Evolutionary conservation across 2,113 vertebrate species (phyloP).

Genomic region (Scopus umbretta): DNA sequence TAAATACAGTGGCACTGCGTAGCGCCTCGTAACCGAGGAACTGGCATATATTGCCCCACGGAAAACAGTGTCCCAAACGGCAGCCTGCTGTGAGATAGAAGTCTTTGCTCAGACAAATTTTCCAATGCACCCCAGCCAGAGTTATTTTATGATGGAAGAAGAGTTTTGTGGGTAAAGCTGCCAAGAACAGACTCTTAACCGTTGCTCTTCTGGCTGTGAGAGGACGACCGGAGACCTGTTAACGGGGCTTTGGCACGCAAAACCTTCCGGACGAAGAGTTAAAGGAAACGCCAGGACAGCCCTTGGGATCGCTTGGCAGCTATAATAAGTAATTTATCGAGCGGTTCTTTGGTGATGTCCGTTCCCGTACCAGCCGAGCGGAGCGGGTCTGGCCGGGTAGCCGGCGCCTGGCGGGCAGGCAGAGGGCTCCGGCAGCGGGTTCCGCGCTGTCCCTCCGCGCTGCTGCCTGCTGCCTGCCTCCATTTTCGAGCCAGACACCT

Average conservation of each 20-base stretch:
- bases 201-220: background rate
- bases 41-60: background rate
- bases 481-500: background rate
- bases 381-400: background rate
- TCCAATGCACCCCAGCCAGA: background rate
- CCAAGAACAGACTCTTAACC: background rate
- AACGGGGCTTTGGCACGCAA: background rate
- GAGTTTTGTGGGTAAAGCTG: background rate
- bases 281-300: background rate
- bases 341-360: background rate
- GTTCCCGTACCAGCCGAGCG: accelerated
- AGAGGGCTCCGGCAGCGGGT: background rate
- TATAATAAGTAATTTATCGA: background rate
- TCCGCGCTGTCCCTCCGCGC: too few relatives aligned
- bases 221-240: background rate
- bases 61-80: background rate
- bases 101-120: background rate
- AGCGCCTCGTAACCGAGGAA: background rate
- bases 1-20: background rate
- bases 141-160: background rate
- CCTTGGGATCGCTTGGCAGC: background rate
- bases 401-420: background rate
- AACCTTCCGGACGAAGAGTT: background rate
- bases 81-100: background rate
- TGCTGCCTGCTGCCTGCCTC: background rate